Percentiles rank a stretch among this genome's conserved stretches.
These are phyloP conservation scores for Nasonia oneida DNA, from an alignment of 2,888 invertebrate species.

Conservation along the genomic window DNA sequence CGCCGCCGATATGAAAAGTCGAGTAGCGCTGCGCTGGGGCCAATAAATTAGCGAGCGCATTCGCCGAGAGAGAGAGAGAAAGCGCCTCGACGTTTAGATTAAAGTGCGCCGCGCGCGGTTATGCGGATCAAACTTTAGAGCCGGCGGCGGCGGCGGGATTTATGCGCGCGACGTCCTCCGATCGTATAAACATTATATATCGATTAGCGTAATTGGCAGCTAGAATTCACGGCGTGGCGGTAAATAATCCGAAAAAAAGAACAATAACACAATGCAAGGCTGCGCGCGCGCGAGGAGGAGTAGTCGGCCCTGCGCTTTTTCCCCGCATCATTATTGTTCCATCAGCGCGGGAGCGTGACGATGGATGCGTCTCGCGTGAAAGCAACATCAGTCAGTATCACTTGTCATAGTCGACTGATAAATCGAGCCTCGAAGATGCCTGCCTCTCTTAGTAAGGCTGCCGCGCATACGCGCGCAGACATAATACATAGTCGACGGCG, in stretches of 20 bases:
- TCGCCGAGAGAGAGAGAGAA: too few relatives aligned
- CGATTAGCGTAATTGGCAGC: conserved; percentile 73
- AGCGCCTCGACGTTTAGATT: conserved; percentile 56
- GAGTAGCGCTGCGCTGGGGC: not conserved
- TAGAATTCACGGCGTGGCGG: conserved; percentile 66
- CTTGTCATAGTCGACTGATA: conserved; percentile 61
- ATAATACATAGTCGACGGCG: not conserved
- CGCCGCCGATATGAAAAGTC: conserved; percentile 44
- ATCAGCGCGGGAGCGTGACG: conserved; percentile 44
- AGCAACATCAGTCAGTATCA: conserved; percentile 61
- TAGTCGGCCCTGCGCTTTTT: not conserved
- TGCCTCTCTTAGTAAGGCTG: conserved; percentile 6
- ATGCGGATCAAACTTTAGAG: conserved; percentile 58
- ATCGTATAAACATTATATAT: conserved; percentile 70
- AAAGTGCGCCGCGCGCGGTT: conserved; percentile 18
- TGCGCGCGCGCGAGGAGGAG: not conserved
- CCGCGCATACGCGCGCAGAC: conserved; percentile 12
- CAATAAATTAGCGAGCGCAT: conserved; percentile 45
- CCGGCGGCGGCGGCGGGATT: conserved; percentile 16
- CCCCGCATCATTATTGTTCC: conserved; percentile 50
- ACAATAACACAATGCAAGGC: too few relatives aligned
- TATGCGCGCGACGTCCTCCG: conserved; percentile 52
- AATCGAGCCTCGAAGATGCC: conserved; percentile 49
- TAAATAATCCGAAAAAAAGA: conserved; percentile 68
- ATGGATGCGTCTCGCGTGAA: conserved; percentile 52